These are phyloP conservation scores for Dinocampus coccinellae DNA, from an alignment of 2,888 invertebrate species.

Conservation along the genomic window DNA sequence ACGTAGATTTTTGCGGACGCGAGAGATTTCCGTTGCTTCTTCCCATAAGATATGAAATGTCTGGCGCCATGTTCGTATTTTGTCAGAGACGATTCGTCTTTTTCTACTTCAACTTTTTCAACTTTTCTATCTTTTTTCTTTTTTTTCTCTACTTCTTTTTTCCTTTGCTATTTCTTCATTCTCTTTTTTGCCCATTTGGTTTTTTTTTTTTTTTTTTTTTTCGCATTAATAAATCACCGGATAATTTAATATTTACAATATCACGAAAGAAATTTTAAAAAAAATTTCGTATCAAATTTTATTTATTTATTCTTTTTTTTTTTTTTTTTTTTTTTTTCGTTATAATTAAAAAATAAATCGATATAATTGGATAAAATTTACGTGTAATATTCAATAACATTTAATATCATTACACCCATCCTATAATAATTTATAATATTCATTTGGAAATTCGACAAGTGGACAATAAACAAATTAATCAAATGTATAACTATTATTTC, in stretches of 20 bases:
- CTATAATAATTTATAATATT: constrained; percentile 4
- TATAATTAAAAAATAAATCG: background rate
- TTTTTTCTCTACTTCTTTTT: background rate
- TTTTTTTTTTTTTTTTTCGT: background rate
- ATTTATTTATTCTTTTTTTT: background rate
- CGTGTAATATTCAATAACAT: background rate
- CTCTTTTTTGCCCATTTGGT: background rate
- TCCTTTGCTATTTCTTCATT: background rate
- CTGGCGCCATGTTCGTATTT: background rate
- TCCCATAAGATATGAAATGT: background rate
- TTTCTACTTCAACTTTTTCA: background rate
- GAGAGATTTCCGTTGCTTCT: constrained; percentile 36
- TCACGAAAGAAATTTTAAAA: background rate
- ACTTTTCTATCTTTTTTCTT: background rate
- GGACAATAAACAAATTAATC: constrained; percentile 39
- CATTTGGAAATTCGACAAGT: constrained; percentile 41
- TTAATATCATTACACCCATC: no score
- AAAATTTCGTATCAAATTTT: background rate
- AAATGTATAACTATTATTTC: background rate
- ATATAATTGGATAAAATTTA: background rate
- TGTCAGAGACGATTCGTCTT: background rate
- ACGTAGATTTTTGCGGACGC: background rate
- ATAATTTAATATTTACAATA: no score
- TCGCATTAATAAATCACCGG: no score
- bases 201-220: background rate